Evolutionary conservation across 2,797 vertebrate genomes (phyloP).

Genomic region (Fistularia commersonii): DNA sequence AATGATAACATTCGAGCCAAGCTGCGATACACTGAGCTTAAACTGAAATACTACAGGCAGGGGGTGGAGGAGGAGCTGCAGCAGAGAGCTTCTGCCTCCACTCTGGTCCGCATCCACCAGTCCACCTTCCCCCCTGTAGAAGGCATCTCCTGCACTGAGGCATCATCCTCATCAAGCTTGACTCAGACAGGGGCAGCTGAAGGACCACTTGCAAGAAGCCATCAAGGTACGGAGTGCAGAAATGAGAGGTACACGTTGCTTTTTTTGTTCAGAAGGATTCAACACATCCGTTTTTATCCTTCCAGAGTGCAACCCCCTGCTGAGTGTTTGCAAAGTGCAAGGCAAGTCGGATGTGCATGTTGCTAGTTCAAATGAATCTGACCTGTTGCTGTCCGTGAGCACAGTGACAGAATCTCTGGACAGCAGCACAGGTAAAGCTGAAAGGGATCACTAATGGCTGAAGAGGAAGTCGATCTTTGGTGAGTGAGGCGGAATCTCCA

Average conservation of each 20-base stretch:
- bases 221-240: constrained; percentile 27
- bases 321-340: constrained; percentile 15
- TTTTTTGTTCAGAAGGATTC: background rate
- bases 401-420: constrained; percentile 22
- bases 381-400: constrained; percentile 16
- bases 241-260: no score
- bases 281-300: constrained; percentile 7
- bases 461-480: background rate
- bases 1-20: constrained; percentile 73
- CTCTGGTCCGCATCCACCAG: constrained; percentile 32
- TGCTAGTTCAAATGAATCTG: constrained; percentile 1
- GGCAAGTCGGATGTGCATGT: constrained; percentile 17
- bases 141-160: constrained; percentile 3
- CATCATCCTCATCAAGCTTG: constrained; percentile 1
- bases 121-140: constrained; percentile 3
- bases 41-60: constrained; percentile 72
- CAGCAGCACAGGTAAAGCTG: constrained; percentile 44
- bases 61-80: constrained; percentile 67
- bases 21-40: constrained; percentile 72
- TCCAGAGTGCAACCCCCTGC: constrained; percentile 45
- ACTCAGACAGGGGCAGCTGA: constrained; percentile 24
- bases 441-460: background rate
- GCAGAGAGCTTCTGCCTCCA: constrained; percentile 49
- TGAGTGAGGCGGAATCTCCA: background rate
- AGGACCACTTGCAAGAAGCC: background rate